A percentile compares a stretch with the other conserved stretches of the same genome.
Evolutionary conservation across 2,797 vertebrate species (phyloP).

Genomic region (Protonibea diacanthus): DNA sequence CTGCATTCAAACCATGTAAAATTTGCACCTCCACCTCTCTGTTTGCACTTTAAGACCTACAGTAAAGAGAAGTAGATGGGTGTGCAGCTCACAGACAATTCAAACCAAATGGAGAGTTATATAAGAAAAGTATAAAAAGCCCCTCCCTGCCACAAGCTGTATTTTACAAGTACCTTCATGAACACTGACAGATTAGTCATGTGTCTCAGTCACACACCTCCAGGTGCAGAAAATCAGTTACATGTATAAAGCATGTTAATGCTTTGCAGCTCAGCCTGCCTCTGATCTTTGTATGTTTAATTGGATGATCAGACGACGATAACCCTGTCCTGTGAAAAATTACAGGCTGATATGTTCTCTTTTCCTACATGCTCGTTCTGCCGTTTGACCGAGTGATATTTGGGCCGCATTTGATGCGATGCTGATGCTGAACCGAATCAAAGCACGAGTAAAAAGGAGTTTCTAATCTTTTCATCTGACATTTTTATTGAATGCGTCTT

Average conservation of each 20-base stretch:
- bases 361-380: slow-evolving; percentile 37
- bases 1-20: slow-evolving; percentile 34
- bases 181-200: slow-evolving; percentile 52
- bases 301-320: slow-evolving; percentile 53
- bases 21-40: slow-evolving; percentile 32
- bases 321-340: slow-evolving; percentile 56
- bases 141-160: slow-evolving; percentile 30
- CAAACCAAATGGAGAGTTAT: slow-evolving; percentile 62
- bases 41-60: slow-evolving; percentile 54
- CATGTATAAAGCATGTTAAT: neutral
- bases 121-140: slow-evolving; percentile 36
- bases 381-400: slow-evolving; percentile 63
- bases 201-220: slow-evolving; percentile 39
- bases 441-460: slow-evolving; percentile 70
- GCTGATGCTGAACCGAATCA: slow-evolving; percentile 65
- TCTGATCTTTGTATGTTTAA: slow-evolving; percentile 57
- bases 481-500: slow-evolving; percentile 83
- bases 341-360: slow-evolving; percentile 36
- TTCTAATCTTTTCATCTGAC: slow-evolving; percentile 82
- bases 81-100: slow-evolving; percentile 65
- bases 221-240: slow-evolving; percentile 53
- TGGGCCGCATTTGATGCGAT: slow-evolving; percentile 47
- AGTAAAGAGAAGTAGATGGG: slow-evolving; percentile 64
- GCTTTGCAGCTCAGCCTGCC: slow-evolving; percentile 11
- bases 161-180: slow-evolving; percentile 47